Evolutionary conservation across 2,113 vertebrate species (phyloP).

Genomic region (Rhinoderma darwinii): DNA sequence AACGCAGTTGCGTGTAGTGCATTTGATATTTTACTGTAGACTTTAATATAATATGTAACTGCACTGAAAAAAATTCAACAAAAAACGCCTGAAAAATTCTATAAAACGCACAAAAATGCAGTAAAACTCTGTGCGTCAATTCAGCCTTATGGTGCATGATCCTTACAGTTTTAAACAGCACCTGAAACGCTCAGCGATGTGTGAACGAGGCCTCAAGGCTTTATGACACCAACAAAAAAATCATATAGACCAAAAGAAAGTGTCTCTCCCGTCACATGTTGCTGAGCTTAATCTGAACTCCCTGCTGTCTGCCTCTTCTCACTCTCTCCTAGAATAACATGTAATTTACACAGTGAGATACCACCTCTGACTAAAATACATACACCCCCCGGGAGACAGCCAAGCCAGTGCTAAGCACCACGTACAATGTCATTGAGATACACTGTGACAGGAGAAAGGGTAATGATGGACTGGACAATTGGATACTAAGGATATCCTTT

Average conservation of each 20-base stretch:
- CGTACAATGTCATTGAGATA: not conserved
- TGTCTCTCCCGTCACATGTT: not conserved
- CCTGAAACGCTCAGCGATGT: not conserved
- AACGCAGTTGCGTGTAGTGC: no score
- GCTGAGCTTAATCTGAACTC: not conserved
- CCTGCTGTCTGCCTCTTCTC: constrained; percentile 32
- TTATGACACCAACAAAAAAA: not conserved
- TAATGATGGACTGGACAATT: not conserved
- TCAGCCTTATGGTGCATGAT: no score
- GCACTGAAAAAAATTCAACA: no score
- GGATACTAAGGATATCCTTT: not conserved
- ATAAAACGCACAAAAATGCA: no score
- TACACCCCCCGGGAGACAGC: constrained; percentile 11
- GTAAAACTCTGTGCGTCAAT: no score
- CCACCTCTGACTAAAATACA: constrained; percentile 48
- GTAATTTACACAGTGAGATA: constrained; percentile 45
- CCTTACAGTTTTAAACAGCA: no score
- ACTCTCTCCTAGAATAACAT: constrained; percentile 33
- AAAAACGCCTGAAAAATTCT: no score
- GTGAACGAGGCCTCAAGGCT: not conserved
- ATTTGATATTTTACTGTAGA: no score
- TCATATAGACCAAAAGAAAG: not conserved
- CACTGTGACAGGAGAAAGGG: not conserved
- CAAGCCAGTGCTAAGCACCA: not conserved
- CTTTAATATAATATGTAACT: no score